phyloP scores from a whole-genome alignment of 2,888 invertebrate species.

The Phengaris arion region DNA sequence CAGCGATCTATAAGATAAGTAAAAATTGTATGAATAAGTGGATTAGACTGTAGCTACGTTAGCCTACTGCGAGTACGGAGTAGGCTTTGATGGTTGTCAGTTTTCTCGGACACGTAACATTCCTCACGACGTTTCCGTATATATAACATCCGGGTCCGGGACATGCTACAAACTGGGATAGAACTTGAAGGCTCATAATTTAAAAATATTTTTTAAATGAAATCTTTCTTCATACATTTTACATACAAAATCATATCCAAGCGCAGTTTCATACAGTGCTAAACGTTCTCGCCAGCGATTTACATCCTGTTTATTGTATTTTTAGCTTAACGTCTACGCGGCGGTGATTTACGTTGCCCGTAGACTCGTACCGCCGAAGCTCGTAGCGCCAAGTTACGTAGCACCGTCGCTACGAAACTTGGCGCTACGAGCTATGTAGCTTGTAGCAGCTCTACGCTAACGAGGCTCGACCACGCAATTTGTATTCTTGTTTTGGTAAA shows the following conservation, averaged over 20 bases:
- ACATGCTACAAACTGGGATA: too few species aligned
- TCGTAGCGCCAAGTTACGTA: neutral
- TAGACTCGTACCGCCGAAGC: slow-evolving; percentile 7
- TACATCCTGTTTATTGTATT: slow-evolving; percentile 27
- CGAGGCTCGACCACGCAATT: slow-evolving; percentile 23
- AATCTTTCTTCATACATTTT: neutral
- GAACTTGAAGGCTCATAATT: too few species aligned
- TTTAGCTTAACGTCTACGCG: slow-evolving; percentile 24
- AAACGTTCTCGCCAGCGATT: slow-evolving; percentile 16
- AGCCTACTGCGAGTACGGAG: too few species aligned
- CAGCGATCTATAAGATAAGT: too few species aligned
- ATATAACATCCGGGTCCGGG: too few species aligned
- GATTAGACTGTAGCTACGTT: too few species aligned
- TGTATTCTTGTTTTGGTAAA: slow-evolving; percentile 19
- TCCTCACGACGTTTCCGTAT: too few species aligned
- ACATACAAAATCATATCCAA: slow-evolving; percentile 1
- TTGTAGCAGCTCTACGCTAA: slow-evolving; percentile 14
- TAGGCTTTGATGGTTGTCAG: too few species aligned
- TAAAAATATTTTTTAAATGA: neutral
- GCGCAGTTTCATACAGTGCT: neutral
- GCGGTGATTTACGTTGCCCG: slow-evolving; percentile 1
- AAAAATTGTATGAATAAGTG: too few species aligned
- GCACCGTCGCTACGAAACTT: neutral
- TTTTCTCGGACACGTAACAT: too few species aligned
- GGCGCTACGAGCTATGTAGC: too few species aligned